Evolutionary conservation across 2,113 vertebrate species (phyloP), one percentile per base, ranked within the genome.

Genomic region (Phaethon lepturus): DNA sequence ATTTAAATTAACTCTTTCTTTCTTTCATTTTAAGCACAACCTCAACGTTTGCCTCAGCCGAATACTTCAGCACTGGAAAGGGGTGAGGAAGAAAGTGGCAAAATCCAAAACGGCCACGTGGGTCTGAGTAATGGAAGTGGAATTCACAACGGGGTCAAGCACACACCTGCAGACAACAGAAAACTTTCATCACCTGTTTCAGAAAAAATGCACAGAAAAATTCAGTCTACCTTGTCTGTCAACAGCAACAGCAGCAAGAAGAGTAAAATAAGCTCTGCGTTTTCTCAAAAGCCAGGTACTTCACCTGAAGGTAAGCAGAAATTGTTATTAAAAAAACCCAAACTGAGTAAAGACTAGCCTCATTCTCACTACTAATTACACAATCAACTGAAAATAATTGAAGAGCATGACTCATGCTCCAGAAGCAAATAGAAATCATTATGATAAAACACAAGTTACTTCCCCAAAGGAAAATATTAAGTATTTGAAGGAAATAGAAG

Each of bases 141-240:
- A 97, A 98, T 99, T 96, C 98, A 97, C 96, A 98, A 97, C 0
- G 98, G 98, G 59, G 84, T 98, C 96, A 98, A 96, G 66, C 97
- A 90, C 2, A 23, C 68, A 4, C 95, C 97, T 76, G 82, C 97
- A 49, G 98, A 99, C 76, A 98, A 95, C 85, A 98, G 94, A 97
- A 99, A 97, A 94, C 98, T 98, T 86, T 98, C 98, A 0, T 97
- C 99, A 75, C 99, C 99, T 3, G 99, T 99, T 96, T 99, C 99
- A 20, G 98, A 99, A 97, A 99, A 99, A 97, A 98, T 99, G 99
- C 99, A 99, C 94, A 98, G 98, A 90, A 99, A 99, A 96, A 97
- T 99, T 84, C 98, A 99, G 93, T 99, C 99, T 94, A 99, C 99
- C 97, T 97, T 99, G 97, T 99, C 99, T 3, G 99, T 99, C 87